Evolutionary conservation across 2,113 vertebrate species (phyloP), one percentile per base, ranked within the genome.

Genomic region (Acrocephalus kingi): DNA sequence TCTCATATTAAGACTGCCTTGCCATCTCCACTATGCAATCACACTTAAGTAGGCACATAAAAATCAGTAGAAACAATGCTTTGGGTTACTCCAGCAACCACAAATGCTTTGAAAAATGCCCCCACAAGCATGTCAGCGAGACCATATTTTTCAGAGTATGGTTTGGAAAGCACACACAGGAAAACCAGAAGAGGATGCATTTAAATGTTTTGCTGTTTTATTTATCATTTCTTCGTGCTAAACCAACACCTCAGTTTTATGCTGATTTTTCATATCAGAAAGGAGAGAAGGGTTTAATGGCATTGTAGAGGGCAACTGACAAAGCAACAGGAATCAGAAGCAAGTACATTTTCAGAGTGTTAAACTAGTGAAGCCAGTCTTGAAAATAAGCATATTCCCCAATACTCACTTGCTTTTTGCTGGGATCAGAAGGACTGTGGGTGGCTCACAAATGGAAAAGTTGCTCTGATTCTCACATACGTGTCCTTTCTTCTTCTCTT

Each of bases 121-220:
- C 62, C 73, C 71, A 64, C 69, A 73, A 96, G 69, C 22, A 84
- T 11, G 49, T 58, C 77, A 85, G 46, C 4, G 3, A 66, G 81
- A 79, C 66, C 28, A 9, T 39, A 80, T 76, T 93, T 76, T 87
- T 84, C 91, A 93, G 66, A 75, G 43, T 22, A 91, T 19, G 62
- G 96, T 89, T 74, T 91, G 78, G 78, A 93, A 93, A 78, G 71
- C n/a, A 63, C 8, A 79, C 66, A 85, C 66, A 95, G 84, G 87
- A 96, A 96, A 97, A 94, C 78, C 94, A 87, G 58, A 93, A 76
- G 37, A 94, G 54, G 58, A 92, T 79, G 76, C 9, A 14, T 49
- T 91, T 35, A 56, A 87, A 72, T 20, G 18, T 62, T 86, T 54
- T 58, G 43, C 45, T 61, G 18, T 52, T 71, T 80, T 63, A 94